Evolutionary conservation across 2,113 vertebrate genomes (phyloP), one percentile per base, ranked within the genome.

Genomic region (Phalacrocorax pelagicus): DNA sequence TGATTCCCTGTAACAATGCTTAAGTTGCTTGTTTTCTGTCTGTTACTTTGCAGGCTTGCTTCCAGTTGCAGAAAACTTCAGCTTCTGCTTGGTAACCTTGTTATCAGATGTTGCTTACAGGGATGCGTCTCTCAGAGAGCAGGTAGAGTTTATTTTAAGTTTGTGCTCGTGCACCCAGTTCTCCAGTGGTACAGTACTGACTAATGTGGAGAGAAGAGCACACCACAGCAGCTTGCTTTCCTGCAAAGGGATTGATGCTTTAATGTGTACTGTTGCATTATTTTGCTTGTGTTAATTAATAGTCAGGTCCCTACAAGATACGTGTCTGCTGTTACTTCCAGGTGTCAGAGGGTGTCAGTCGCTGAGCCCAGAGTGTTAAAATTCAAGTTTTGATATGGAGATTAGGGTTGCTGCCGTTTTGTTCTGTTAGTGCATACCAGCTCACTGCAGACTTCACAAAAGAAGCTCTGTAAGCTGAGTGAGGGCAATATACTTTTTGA

Each of bases 31-130:
- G 42, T 93, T 71, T 90, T 70, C 94, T 74, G 12, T 72, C 27
- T 7, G 0, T 85, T 59, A 10, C 95, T 66, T 96, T 87, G 18
- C 95, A 99, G 99, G 99, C 16, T 91, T 96, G 11, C 99, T 99
- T 90, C 99, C 99, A 11, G 98, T 99, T 26, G 99, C 99, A 62
- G 99, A 99, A 98, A 99, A 98, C 96, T 99, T 99, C 98, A 99
- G 98, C 96, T 99, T 99, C 94, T 98, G 98, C 97, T 97, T 99
- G 23, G 99, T 99, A 15, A 99, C 99, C 0, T 92, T 99, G 83
- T 97, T 99, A 6, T 99, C 98, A 7, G 99, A 99, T 1, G 99
- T 99, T 5, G 99, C 99, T 32, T 99, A 99, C 79, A 98, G 98
- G 51, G 99, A 99, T 95, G 98, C 98, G 4, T 96, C 97, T 47